Percentiles rank a stretch among this genome's conserved stretches.
Conservation (phyloP, 2,888 invertebrate genomes). For the Tupiocoris notatus region DNA sequence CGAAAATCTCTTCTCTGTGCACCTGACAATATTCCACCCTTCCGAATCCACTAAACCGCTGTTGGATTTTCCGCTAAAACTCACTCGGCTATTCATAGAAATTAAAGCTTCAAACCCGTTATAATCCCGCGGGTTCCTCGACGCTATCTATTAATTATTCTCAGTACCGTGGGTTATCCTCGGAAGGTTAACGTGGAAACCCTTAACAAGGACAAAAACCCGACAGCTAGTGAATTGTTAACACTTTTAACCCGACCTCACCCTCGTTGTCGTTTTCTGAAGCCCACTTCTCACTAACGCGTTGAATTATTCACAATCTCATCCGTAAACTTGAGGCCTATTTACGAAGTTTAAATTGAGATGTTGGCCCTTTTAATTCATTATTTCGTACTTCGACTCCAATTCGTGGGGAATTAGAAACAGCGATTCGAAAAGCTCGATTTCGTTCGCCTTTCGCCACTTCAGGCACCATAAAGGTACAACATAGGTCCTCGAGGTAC, state of each 20-base stretch:
- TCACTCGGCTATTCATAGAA: slow-evolving; percentile 39
- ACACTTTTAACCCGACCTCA: slow-evolving; percentile 5
- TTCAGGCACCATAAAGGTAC: too few species aligned
- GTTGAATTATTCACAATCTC: neutral
- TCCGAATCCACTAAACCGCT: neutral
- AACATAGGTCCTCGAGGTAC: too few species aligned
- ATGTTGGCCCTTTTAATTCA: neutral
- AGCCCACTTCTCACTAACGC: slow-evolving; percentile 7
- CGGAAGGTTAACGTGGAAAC: neutral
- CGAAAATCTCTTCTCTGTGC: too few species aligned
- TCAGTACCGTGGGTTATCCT: slow-evolving; percentile 8
- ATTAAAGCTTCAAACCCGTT: slow-evolving; percentile 39
- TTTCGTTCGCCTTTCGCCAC: too few species aligned
- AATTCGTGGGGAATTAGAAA: too few species aligned
- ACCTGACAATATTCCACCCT: neutral
- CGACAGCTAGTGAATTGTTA: slow-evolving; percentile 29
- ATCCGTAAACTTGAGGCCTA: neutral
- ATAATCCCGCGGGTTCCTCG: slow-evolving; percentile 31
- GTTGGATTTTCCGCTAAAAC: neutral
- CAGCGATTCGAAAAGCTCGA: too few species aligned
- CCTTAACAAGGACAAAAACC: slow-evolving; percentile 34
- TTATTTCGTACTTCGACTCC: too few species aligned
- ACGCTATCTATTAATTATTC: slow-evolving; percentile 25
- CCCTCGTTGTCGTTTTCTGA: slow-evolving; percentile 2
- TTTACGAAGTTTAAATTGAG: slow-evolving; percentile 36